phyloP scores from a whole-genome alignment of 2,888 invertebrate genomes.

The Diarsia rubi region DNA sequence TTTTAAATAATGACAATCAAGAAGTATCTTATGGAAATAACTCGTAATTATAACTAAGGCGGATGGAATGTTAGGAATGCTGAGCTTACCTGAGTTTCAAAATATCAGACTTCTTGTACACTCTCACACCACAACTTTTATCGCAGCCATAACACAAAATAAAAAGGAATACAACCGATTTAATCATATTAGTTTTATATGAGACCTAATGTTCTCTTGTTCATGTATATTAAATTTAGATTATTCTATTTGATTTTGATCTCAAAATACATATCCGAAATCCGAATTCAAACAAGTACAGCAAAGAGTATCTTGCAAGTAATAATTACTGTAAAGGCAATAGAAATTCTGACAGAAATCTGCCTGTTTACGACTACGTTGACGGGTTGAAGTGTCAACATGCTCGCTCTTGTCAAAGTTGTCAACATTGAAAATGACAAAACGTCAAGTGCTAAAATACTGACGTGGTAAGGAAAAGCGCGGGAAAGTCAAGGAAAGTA shows the following conservation, averaged over 20 bases:
- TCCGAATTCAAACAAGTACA: not conserved
- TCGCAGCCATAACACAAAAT: slow-evolving; percentile 72
- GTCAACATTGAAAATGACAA: slow-evolving; percentile 16
- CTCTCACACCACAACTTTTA: slow-evolving; percentile 79
- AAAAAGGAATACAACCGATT: slow-evolving; percentile 65
- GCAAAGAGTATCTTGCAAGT: too few species aligned
- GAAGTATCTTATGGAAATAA: not conserved
- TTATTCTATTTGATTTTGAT: slow-evolving; percentile 14
- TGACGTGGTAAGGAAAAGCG: slow-evolving; percentile 24
- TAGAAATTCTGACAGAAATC: not conserved
- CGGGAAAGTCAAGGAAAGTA: too few species aligned
- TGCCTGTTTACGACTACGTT: slow-evolving; percentile 49
- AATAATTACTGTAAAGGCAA: too few species aligned
- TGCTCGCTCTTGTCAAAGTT: too few species aligned
- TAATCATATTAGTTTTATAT: slow-evolving; percentile 65
- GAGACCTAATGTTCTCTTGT: not conserved
- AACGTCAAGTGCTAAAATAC: not conserved
- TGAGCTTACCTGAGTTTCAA: slow-evolving; percentile 87
- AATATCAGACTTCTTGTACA: slow-evolving; percentile 91
- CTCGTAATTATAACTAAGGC: not conserved
- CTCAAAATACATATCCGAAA: not conserved
- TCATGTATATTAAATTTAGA: not conserved
- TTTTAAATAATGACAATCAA: not conserved
- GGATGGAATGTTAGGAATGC: not conserved
- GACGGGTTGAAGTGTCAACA: slow-evolving; percentile 26